Evolutionary conservation across 2,113 vertebrate genomes (phyloP).

Genomic region (Hippocampus barbouri): DNA sequence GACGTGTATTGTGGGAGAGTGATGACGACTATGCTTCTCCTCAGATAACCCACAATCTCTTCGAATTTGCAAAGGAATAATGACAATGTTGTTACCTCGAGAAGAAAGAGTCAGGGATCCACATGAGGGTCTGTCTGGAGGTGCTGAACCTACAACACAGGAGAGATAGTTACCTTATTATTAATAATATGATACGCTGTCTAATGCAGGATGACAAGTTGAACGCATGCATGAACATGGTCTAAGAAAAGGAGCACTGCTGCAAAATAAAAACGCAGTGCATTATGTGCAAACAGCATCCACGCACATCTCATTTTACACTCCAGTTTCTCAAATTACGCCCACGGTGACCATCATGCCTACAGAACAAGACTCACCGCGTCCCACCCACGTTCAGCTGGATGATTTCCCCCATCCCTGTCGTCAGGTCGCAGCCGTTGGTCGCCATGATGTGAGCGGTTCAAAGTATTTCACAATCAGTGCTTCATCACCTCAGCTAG

Average conservation of each 20-base stretch:
- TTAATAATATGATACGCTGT: not conserved
- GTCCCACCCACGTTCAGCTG: conserved; percentile 94
- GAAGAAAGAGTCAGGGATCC: conserved; percentile 99
- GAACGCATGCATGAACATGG: not conserved
- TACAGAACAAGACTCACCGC: conserved; percentile 67
- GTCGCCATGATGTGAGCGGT: conserved; percentile 76
- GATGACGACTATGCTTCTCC: conserved; percentile 2
- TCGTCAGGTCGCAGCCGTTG: conserved; percentile 69
- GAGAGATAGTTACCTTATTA: conserved; percentile 14
- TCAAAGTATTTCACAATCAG: conserved; percentile 1
- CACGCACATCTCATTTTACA: conserved; percentile 14
- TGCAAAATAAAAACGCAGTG: not conserved
- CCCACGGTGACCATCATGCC: conserved; percentile 13
- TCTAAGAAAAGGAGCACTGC: not conserved
- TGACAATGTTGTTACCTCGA: conserved; percentile 80
- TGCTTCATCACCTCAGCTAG: conserved; percentile 34
- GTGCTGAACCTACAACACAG: conserved; percentile 86
- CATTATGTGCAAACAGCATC: conserved; percentile 10
- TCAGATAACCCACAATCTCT: not conserved
- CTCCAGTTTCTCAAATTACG: conserved; percentile 7
- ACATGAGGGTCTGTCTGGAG: conserved; percentile 96
- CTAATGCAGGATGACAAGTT: not conserved
- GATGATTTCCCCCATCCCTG: conserved; percentile 87
- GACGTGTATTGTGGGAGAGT: not conserved
- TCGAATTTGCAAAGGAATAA: not conserved